Evolutionary conservation across 2,113 vertebrate species (phyloP).

Genomic region (Hyperoodon ampullatus): DNA sequence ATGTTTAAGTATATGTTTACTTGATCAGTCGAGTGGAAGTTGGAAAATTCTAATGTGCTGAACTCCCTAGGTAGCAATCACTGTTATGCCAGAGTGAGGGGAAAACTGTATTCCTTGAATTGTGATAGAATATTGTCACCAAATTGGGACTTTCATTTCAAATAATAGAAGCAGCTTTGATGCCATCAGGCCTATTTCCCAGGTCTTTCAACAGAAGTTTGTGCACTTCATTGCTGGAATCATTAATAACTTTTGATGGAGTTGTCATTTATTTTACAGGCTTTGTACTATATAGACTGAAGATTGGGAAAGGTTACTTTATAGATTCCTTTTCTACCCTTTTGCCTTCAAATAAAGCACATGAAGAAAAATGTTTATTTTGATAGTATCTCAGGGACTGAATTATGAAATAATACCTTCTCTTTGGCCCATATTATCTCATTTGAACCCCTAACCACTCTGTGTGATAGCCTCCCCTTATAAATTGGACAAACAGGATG

Average conservation of each 20-base stretch:
- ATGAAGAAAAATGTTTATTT: background rate
- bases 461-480: background rate
- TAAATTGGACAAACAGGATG: background rate
- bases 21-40: background rate
- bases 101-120: background rate
- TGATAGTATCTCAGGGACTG: background rate
- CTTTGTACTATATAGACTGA: background rate
- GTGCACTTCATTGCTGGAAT: background rate
- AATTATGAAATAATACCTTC: background rate
- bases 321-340: background rate
- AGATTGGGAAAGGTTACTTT: background rate
- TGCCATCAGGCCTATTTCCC: background rate
- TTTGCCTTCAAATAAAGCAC: background rate
- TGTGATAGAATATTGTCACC: background rate
- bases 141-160: slow-evolving; percentile 24
- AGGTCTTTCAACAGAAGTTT: slow-evolving; percentile 31
- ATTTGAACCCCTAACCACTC: background rate
- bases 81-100: background rate
- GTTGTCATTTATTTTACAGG: slow-evolving; percentile 26
- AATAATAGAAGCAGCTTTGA: slow-evolving; percentile 31
- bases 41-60: background rate
- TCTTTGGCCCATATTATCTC: background rate
- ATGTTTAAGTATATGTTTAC: background rate
- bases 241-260: background rate
- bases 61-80: slow-evolving; percentile 44